phyloP scores from a whole-genome alignment of 2,888 invertebrate species.

The Scaptomyza parva region DNA sequence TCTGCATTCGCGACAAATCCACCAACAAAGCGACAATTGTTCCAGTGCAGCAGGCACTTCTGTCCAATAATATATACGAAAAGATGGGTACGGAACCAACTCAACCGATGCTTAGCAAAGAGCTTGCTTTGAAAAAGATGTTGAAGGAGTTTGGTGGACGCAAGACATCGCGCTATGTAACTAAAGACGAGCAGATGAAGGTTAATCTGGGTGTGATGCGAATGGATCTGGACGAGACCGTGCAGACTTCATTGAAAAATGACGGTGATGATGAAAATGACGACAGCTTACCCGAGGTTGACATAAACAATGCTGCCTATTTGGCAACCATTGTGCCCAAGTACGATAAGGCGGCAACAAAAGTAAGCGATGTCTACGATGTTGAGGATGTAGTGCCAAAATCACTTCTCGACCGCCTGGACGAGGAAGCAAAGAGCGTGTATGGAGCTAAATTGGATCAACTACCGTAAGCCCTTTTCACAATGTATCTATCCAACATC shows the following conservation, averaged over 20 bases:
- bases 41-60: slow-evolving; percentile 75
- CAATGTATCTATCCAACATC: background rate
- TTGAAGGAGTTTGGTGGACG: slow-evolving; percentile 82
- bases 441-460: slow-evolving; percentile 58
- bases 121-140: slow-evolving; percentile 61
- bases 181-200: slow-evolving; percentile 77
- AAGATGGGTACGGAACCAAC: slow-evolving; percentile 52
- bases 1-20: slow-evolving; percentile 79
- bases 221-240: slow-evolving; percentile 77
- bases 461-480: slow-evolving; percentile 77
- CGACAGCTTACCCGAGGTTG: slow-evolving; percentile 39
- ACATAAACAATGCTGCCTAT: slow-evolving; percentile 53
- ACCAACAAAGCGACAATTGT: slow-evolving; percentile 82
- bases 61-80: slow-evolving; percentile 78
- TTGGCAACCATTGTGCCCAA: slow-evolving; percentile 76
- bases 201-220: slow-evolving; percentile 80
- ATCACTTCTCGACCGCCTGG: slow-evolving; percentile 75
- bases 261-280: slow-evolving; percentile 40
- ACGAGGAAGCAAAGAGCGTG: slow-evolving; percentile 82
- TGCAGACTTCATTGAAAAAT: slow-evolving; percentile 52
- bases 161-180: slow-evolving; percentile 69
- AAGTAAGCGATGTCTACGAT: slow-evolving; percentile 73
- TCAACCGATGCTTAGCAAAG: slow-evolving; percentile 53
- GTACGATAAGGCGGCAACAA: slow-evolving; percentile 75
- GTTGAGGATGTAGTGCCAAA: slow-evolving; percentile 77